Base-by-base conservation (phyloP, 2,113 vertebrate genomes). In the Prinia subflava region DNA sequence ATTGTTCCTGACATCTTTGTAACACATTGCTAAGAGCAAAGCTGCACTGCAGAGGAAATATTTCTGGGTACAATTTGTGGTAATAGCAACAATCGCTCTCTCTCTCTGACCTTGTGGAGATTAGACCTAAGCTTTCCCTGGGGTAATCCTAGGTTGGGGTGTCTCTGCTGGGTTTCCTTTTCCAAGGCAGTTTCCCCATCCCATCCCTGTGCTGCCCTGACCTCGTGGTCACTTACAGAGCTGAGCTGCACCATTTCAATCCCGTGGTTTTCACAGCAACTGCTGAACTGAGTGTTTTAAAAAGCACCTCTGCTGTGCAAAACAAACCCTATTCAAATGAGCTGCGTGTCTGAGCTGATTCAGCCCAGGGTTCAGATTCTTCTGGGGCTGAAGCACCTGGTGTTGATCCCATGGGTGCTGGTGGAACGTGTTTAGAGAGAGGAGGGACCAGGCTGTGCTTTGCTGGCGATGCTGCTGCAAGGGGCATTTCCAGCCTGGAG, bases 281-380 rank as follows among this genome's bases (percentile, higher is more conserved):
- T 57, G 87, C 92, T 86, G 94, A 90, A 20, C 41, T 10, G 57
- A 6, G 35, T 62, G 60, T 37, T 96, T 41, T 15, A 6, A 41
- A 91, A 80, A 85, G 49, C 68, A 37, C 8, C 13, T 76, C 94
- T 94, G 64, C 82, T 95, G 89, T 94, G 84, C 83, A 42, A 89
- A 56, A 74, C 83, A 80, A 92, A 87, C 68, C 70, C 92, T 35
- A 83, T 87, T 94, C 82, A 91, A 92, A 90, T 79, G 79, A 92
- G 78, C 47, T 75, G 18, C 76, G 3, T 80, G 84, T 89, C 90
- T 94, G 86, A 88, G 81, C 83, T 76, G 69, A 90, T 96, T 92
- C 91, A 92, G 78, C 71, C 62, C 42, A 67, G 39, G 17, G 9
- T 68, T 11, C 79, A 46, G 60, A 83, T 65, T 68, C 73, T 92